Evolutionary conservation across 2,113 vertebrate genomes (phyloP), one percentile per base, ranked within the genome.

Genomic region (Oryzias woworae): DNA sequence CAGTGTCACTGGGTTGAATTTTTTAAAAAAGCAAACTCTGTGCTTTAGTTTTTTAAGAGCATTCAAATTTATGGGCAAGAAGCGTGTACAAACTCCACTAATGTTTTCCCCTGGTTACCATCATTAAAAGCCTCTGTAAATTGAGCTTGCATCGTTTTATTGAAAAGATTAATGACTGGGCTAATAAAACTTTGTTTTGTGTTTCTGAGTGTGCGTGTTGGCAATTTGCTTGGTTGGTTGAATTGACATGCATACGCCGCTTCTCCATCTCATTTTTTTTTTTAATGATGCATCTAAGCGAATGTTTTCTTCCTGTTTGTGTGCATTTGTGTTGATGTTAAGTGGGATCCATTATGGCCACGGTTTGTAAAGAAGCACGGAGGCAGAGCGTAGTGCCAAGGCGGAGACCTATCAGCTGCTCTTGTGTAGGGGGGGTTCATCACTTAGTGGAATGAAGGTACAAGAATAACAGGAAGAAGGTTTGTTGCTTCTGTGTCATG

Each of bases 371-470:
- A 59, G 73, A 58, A 82, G 62, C 75, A 74, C 52, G 53, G 76
- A 70, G 42, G 50, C 61, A 66, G 48, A 73, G 75, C 75, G 55
- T 36, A 5, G 45, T 79, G 79, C 79, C 77, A 83, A 73, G 50
- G 61, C 45, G 26, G 51, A 66, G 48, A 63, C 51, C 65, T 59
- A 67, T 78, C 56, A 66, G 24, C 53, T 64, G 26, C 8, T 52
- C 53, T 14, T 76, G 72, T 67, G 69, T 70, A 72, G 61, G 73
- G 62, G 36, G 47, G 16, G 42, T 23, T 13, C 8, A 14, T 17
- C 51, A 50, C 53, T 64, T 52, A 45, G 53, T 46, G 49, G 53
- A 48, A 62, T 18, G 45, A 14, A 58, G 62, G 41, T 66, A 47
- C 16, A 42, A 58, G 56, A 76, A 65, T 71, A 58, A 48, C 18